Percentiles rank a stretch among this genome's conserved stretches.
Conservation (phyloP, 37 sponge, comb jelly and placozoan genomes). For the Chondrilla cf. caribensis region DNA sequence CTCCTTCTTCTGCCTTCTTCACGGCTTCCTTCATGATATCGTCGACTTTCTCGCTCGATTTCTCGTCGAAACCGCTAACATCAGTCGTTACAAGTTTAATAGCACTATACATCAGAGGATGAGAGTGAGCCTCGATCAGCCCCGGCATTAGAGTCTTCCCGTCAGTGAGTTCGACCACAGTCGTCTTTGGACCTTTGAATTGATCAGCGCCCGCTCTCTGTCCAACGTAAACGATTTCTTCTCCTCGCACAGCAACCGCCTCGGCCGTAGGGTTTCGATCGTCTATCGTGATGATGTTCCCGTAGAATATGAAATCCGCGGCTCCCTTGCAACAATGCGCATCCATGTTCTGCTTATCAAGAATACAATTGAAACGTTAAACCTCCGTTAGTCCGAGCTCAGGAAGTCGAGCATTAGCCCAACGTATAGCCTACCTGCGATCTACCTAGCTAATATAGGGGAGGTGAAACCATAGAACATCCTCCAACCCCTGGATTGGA, state of each 20-base stretch:
- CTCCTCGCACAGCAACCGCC: conserved; percentile 31
- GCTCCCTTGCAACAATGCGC: too few relatives aligned
- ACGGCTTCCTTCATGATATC: not conserved
- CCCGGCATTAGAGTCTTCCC: conserved; percentile 55
- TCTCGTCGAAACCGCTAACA: not conserved
- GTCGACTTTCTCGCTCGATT: not conserved
- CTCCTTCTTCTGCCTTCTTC: not conserved
- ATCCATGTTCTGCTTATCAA: too few relatives aligned
- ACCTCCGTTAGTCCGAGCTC: too few relatives aligned
- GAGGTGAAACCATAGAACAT: too few relatives aligned
- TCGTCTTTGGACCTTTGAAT: conserved; percentile 3
- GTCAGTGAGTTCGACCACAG: conserved; percentile 27
- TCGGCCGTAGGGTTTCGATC: conserved; percentile 39
- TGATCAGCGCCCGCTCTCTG: not conserved
- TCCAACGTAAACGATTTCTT: conserved; percentile 32
- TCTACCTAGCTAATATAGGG: too few relatives aligned
- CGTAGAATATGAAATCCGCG: conserved; percentile 40
- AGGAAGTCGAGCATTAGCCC: too few relatives aligned
- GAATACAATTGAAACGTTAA: too few relatives aligned
- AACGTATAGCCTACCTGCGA: too few relatives aligned
- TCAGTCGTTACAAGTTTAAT: not conserved
- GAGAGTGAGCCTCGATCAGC: conserved; percentile 56
- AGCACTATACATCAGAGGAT: conserved; percentile 12
- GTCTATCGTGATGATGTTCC: conserved; percentile 42
- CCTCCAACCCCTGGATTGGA: too few relatives aligned